Conservation (phyloP, 2,113 vertebrate species). For the Labeo catla region DNA sequence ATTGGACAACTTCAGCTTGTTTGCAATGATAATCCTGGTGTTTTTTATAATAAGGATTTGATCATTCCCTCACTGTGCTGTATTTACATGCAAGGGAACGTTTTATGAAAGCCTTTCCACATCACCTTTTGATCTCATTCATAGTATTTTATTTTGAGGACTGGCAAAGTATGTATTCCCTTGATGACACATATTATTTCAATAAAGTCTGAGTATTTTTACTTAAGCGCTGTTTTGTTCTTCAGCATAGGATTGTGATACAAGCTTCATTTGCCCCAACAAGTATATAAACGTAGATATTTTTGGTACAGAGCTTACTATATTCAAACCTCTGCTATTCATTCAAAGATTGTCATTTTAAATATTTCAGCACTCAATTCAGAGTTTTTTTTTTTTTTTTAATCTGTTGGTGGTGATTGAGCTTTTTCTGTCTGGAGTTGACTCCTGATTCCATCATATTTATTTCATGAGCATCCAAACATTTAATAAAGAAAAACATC, state of each 20-base stretch:
- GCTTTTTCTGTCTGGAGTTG: neutral
- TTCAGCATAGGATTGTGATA: neutral
- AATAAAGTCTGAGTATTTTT: slow-evolving; percentile 44
- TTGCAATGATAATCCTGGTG: neutral
- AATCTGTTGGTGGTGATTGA: neutral
- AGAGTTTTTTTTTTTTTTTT: neutral
- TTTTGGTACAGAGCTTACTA: neutral
- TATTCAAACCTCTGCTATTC: neutral
- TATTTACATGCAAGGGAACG: neutral
- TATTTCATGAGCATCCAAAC: slow-evolving; percentile 21
- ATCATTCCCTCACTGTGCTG: neutral
- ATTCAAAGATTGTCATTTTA: neutral
- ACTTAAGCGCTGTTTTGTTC: neutral
- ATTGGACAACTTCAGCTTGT: neutral
- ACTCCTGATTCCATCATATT: slow-evolving; percentile 9
- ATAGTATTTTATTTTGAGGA: slow-evolving; percentile 7
- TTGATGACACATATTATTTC: neutral
- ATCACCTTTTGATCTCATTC: neutral
- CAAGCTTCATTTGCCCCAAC: neutral
- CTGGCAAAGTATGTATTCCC: slow-evolving; percentile 13
- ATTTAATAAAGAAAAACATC: slow-evolving; percentile 14
- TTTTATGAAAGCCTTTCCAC: neutral
- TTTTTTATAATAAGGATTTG: neutral
- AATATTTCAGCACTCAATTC: neutral
- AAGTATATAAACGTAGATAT: neutral